Percentiles rank a stretch among this genome's conserved stretches.
These are phyloP conservation scores for Scaptomyza graminum DNA, from an alignment of 1,140 invertebrate genomes.

Conservation along the genomic window DNA sequence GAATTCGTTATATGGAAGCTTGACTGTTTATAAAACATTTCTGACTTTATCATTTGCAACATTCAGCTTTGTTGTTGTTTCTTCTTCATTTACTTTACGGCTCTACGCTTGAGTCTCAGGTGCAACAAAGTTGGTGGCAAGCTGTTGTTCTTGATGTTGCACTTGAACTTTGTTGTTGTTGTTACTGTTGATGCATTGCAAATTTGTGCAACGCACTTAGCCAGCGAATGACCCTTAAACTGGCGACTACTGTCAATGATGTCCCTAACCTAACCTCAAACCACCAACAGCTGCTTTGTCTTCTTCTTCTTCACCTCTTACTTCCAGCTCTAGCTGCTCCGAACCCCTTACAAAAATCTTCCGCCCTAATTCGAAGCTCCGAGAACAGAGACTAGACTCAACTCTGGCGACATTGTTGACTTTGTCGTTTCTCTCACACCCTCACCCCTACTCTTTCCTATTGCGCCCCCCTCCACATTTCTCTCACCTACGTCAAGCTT, in stretches of 20 bases:
- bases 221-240: constrained; percentile 15
- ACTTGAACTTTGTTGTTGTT: constrained; percentile 2
- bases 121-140: constrained; percentile 48
- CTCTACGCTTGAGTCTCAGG: constrained; percentile 24
- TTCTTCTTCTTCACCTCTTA: neutral
- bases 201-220: constrained; percentile 56
- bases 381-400: constrained; percentile 17
- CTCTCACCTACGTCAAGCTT: neutral
- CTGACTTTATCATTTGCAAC: constrained; percentile 6
- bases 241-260: constrained; percentile 8
- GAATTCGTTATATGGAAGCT: no score
- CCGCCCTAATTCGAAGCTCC: neutral
- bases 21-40: no score
- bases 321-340: neutral
- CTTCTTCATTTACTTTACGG: constrained; percentile 1
- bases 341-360: no score
- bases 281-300: neutral
- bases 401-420: constrained; percentile 39
- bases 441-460: neutral
- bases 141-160: neutral
- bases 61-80: neutral
- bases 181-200: constrained; percentile 37
- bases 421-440: constrained; percentile 12
- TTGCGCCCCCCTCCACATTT: neutral
- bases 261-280: neutral